Evolutionary conservation across 2,797 vertebrate genomes (phyloP), one percentile per base, ranked within the genome.

Genomic region (Todus mexicanus): DNA sequence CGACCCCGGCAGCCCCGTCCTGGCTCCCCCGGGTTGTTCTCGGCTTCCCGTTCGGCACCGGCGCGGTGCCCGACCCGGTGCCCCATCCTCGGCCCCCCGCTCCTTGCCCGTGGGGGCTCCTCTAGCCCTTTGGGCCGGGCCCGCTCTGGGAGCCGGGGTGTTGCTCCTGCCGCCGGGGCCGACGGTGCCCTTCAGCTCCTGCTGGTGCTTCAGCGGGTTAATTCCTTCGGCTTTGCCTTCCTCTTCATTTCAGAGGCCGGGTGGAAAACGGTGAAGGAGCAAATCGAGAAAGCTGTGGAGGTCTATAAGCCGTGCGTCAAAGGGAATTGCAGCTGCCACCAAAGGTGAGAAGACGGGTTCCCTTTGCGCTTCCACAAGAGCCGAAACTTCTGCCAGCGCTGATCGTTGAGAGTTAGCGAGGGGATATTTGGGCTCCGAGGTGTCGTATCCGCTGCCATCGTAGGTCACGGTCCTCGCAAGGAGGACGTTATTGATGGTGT

Each of bases 321-420:
- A 87, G 97, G 90, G 85, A 99, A 99, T 94, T 99, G 99, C 87
- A 98, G 98, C 97, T 99, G 99, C 93, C 97, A 99, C 94, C 96
- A 97, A 23, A 97, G 98, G 99, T 99, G 94, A 94, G 97, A 95
- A n/a, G 29, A 18, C 35, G 15, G 31, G 35, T 64, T 94, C 78
- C 26, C n/a, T 86, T 53, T 29, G 27, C 26, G 4, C n/a, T n/a
- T 42, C 48, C 8, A 4, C 2, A 65, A 53, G n/a, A 61, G 35
- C 11, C 74, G 60, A 80, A 51, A 4, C 61, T 72, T 59, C 12
- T 42, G 21, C 35, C n/a, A 33, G 45, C 45, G 1, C 37, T 26
- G 50, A 16, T 71, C 61, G 31, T 4, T 54, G 26, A 23, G 29
- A 40, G 29, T 56, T 22, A 18, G 2, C 12, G 47, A 9, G n/a